phyloP scores from a whole-genome alignment of 2,113 vertebrate species.

The Rhabdomys dilectus region DNA sequence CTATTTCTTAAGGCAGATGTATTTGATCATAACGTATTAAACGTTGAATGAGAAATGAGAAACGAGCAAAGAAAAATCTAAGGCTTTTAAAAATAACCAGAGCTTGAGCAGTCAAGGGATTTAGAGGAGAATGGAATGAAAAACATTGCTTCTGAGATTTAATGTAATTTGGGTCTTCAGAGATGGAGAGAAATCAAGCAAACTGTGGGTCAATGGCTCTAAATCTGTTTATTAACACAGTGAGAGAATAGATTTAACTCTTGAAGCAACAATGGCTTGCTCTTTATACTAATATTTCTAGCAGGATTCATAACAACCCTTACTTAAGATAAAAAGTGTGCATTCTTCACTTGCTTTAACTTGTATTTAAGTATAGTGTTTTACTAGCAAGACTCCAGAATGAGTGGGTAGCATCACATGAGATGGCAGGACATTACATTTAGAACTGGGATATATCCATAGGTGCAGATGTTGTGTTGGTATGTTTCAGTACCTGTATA shows the following conservation, averaged over 20 bases:
- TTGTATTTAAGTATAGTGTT: conserved; percentile 56
- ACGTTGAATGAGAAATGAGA: conserved; percentile 56
- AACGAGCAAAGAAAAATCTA: conserved; percentile 65
- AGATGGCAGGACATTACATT: background rate
- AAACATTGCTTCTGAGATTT: conserved; percentile 57
- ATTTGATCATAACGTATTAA: conserved; percentile 71
- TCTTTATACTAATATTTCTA: conserved; percentile 52
- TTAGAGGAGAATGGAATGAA: conserved; percentile 55
- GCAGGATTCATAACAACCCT: background rate
- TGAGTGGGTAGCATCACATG: background rate
- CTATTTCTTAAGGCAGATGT: conserved; percentile 67
- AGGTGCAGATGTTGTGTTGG: background rate
- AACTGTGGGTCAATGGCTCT: background rate
- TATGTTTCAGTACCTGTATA: conserved; percentile 36
- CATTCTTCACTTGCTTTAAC: conserved; percentile 21
- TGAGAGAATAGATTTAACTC: conserved; percentile 22
- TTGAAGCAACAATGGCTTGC: background rate
- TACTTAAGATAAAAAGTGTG: background rate
- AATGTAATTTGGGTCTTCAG: conserved; percentile 56
- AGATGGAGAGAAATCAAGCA: conserved; percentile 38
- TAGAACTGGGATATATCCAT: background rate
- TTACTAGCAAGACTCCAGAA: conserved; percentile 40
- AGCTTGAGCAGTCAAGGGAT: conserved; percentile 65
- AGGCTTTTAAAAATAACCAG: conserved; percentile 73
- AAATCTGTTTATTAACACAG: conserved; percentile 38